Conservation (phyloP, 2,797 vertebrate species). For the Nyctibius grandis region DNA sequence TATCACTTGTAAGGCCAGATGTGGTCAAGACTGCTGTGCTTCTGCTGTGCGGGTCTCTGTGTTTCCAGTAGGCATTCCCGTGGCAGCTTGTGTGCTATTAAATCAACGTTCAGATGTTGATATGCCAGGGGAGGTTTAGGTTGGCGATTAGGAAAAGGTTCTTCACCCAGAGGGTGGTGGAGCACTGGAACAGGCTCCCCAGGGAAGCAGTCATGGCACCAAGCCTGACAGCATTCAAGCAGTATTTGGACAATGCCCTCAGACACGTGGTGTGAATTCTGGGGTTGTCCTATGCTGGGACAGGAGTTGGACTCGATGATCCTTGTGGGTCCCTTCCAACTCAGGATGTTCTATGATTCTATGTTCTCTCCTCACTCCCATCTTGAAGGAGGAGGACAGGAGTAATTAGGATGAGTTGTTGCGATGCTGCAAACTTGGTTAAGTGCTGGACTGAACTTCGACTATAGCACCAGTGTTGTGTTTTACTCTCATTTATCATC, state of each 20-base stretch:
- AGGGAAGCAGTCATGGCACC: no score
- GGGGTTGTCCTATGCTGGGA: no score
- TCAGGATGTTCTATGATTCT: no score
- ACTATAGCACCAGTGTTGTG: accelerated
- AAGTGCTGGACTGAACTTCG: background rate
- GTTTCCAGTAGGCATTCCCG: accelerated
- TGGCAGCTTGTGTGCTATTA: background rate
- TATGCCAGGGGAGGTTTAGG: no score
- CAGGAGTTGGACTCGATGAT: no score
- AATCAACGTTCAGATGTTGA: accelerated
- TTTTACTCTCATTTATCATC: background rate
- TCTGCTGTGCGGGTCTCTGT: background rate
- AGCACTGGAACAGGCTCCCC: no score
- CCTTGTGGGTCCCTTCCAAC: no score
- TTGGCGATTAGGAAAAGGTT: no score
- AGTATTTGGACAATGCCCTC: no score
- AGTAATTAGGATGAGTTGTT: background rate
- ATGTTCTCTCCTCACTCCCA: background rate
- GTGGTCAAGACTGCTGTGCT: background rate
- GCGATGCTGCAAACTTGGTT: background rate
- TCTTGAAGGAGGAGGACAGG: background rate
- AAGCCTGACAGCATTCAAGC: no score
- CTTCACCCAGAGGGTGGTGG: no score
- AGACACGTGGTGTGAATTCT: no score
- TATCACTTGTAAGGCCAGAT: background rate